phyloP scores from a whole-genome alignment of 2,888 invertebrate genomes.

The Priapulus caudatus region DNA sequence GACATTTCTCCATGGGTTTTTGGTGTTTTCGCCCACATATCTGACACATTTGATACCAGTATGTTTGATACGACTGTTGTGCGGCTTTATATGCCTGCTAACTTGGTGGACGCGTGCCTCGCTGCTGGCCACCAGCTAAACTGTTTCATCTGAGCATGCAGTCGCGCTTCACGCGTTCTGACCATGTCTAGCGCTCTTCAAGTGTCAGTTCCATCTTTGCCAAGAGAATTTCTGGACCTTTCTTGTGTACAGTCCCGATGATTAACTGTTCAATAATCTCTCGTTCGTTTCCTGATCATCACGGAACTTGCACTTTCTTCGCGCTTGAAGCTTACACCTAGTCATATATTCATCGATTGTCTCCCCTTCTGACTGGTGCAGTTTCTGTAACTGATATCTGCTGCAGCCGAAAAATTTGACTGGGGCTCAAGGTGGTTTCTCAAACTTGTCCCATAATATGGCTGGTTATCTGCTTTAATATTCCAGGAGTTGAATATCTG shows the following conservation, averaged over 20 bases:
- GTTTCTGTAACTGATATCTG: not conserved
- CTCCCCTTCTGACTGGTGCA: not conserved
- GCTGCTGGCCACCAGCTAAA: not conserved
- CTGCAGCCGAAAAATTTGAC: not conserved
- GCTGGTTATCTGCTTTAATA: too few species aligned
- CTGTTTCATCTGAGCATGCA: not conserved
- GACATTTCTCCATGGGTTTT: too few species aligned
- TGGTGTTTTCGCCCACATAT: too few species aligned
- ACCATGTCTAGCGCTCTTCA: not conserved
- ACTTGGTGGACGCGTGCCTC: not conserved
- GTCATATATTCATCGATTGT: not conserved
- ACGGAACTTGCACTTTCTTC: not conserved
- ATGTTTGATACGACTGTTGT: not conserved
- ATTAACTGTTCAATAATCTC: not conserved
- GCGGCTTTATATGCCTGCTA: not conserved
- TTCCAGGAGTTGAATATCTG: too few species aligned
- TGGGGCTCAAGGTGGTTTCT: not conserved
- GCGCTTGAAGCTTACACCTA: not conserved
- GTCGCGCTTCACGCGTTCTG: not conserved
- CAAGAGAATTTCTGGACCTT: not conserved
- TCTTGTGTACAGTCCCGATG: not conserved
- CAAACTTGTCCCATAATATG: not conserved
- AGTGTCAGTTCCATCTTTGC: not conserved
- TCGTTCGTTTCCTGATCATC: not conserved
- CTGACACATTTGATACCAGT: too few species aligned